Conservation (phyloP, 2,797 vertebrate species). For the Ceryle rudis region DNA sequence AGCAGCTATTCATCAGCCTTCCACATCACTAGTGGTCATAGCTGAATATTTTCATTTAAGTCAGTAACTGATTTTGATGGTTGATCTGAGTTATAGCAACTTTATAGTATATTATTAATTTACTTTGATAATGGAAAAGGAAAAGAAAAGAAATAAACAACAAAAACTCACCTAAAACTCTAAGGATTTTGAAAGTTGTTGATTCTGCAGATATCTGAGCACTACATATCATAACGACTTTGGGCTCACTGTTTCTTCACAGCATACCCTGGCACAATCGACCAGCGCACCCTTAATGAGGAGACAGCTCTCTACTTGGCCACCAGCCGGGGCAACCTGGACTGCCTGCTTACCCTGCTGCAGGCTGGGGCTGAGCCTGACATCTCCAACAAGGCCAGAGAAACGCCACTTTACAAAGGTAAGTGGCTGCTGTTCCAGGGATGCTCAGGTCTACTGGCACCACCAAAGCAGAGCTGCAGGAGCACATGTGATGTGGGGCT, state of each 20-base stretch:
- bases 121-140: background rate
- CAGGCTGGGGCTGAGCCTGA: constrained; percentile 92
- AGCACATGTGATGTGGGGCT: background rate
- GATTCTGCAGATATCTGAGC: background rate
- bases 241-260: background rate
- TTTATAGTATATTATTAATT: background rate
- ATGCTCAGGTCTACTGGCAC: background rate
- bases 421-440: background rate
- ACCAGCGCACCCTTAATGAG: constrained; percentile 93
- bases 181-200: background rate
- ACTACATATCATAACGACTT: background rate
- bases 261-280: constrained; percentile 88
- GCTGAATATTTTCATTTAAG: background rate
- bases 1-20: background rate
- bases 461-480: background rate
- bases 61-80: background rate
- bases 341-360: constrained; percentile 87
- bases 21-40: background rate
- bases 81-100: background rate
- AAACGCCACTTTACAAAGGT: constrained; percentile 97
- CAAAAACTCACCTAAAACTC: background rate
- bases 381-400: constrained; percentile 92
- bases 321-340: constrained; percentile 84
- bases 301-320: constrained; percentile 93
- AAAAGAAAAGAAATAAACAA: background rate